Evolutionary conservation across 2,113 vertebrate species (phyloP).

Genomic region (Oreochromis tanganicae): DNA sequence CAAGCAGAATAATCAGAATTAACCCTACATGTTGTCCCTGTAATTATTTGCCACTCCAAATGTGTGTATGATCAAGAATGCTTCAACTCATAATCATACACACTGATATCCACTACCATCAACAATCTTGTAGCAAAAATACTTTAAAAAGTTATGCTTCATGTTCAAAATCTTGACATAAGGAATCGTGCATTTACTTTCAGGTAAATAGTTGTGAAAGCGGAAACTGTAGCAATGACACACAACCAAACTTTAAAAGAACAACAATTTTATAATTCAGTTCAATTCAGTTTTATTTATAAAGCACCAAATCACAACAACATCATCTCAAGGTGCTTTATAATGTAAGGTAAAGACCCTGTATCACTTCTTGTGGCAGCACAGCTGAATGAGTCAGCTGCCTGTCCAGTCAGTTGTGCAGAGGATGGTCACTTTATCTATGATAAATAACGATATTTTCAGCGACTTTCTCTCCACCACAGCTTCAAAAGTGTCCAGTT

Average conservation of each 20-base stretch:
- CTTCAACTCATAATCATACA: background rate
- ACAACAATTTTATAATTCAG: background rate
- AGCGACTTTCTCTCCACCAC: background rate
- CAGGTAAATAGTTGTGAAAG: background rate
- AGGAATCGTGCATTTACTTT: background rate
- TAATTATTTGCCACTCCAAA: constrained; percentile 11
- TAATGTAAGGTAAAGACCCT: background rate
- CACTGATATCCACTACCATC: background rate
- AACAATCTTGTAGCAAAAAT: background rate
- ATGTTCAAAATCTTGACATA: background rate
- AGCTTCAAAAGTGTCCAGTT: background rate
- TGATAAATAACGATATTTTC: background rate
- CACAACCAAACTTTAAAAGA: background rate
- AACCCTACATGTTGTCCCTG: background rate
- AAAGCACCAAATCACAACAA: background rate
- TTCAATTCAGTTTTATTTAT: background rate
- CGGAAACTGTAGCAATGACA: background rate
- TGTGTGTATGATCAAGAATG: background rate
- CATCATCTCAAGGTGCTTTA: background rate
- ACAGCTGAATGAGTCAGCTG: background rate
- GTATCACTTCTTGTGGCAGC: background rate
- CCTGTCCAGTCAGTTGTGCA: background rate
- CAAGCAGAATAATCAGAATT: background rate
- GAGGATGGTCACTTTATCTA: background rate
- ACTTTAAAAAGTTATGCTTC: background rate